Percentiles rank a stretch among this genome's conserved stretches.
Conservation (phyloP, 2,797 vertebrate genomes). For the Falco peregrinus region DNA sequence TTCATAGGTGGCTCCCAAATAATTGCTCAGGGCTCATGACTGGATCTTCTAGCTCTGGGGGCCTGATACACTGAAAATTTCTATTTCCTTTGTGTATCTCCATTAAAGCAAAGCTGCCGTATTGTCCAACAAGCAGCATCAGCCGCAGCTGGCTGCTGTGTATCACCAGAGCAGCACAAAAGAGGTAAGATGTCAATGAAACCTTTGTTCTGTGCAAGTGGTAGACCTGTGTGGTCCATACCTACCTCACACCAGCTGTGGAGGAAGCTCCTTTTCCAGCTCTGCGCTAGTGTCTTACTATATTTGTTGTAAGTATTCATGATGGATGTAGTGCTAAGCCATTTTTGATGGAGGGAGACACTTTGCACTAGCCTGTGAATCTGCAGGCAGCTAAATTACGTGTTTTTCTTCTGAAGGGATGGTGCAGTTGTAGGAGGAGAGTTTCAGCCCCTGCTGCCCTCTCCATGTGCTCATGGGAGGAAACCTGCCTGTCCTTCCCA, state of each 20-base stretch:
- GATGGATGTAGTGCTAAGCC: rapidly evolving
- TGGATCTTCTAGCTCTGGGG: background rate
- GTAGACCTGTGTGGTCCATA: background rate
- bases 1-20: background rate
- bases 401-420: background rate
- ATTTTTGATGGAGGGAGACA: background rate
- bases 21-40: background rate
- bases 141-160: background rate
- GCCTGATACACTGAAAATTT: background rate
- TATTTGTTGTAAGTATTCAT: background rate
- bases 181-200: background rate
- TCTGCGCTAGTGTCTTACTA: background rate
- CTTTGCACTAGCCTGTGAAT: background rate
- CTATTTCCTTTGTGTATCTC: background rate
- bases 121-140: background rate
- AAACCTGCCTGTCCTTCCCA: background rate
- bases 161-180: background rate
- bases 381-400: background rate
- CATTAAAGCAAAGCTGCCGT: background rate
- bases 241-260: background rate
- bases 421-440: background rate
- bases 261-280: background rate
- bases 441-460: background rate
- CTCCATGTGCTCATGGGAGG: rapidly evolving
- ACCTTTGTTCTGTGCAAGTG: background rate